Conservation (phyloP, 2,113 vertebrate genomes). For the Smithornis capensis region DNA sequence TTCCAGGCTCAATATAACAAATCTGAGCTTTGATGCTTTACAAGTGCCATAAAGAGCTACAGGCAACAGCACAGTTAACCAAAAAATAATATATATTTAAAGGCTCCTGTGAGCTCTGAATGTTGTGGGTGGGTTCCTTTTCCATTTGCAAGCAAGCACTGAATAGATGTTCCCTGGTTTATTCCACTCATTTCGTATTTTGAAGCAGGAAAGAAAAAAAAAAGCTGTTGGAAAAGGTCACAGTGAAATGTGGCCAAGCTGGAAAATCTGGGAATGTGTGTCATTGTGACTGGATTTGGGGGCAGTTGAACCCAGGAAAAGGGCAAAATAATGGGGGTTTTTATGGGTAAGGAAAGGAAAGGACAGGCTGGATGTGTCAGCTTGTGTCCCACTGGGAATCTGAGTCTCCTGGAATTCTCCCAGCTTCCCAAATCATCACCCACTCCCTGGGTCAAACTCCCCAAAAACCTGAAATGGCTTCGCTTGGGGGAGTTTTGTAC, state of each 20-base stretch:
- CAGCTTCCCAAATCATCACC: background rate
- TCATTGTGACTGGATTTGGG: background rate
- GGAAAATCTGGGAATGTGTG: background rate
- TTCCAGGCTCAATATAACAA: slow-evolving; percentile 20
- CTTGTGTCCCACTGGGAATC: rapidly evolving
- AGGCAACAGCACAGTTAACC: background rate
- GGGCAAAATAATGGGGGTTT: background rate
- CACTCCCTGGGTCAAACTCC: background rate
- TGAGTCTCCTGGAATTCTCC: background rate
- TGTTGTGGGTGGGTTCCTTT: background rate
- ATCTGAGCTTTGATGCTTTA: slow-evolving; percentile 23
- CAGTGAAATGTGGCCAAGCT: background rate
- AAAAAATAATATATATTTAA: background rate
- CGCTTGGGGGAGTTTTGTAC: background rate
- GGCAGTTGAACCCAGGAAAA: background rate
- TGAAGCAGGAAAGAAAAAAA: background rate
- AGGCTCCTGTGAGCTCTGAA: background rate
- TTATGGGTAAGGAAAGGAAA: background rate
- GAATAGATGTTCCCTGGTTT: background rate
- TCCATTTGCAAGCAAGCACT: background rate
- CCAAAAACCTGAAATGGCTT: rapidly evolving
- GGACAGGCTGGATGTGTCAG: background rate
- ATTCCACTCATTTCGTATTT: background rate
- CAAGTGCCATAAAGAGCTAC: slow-evolving; percentile 19
- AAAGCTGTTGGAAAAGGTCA: background rate